phyloP scores from a whole-genome alignment of 2,888 invertebrate species.

The Catonia carolina region DNA sequence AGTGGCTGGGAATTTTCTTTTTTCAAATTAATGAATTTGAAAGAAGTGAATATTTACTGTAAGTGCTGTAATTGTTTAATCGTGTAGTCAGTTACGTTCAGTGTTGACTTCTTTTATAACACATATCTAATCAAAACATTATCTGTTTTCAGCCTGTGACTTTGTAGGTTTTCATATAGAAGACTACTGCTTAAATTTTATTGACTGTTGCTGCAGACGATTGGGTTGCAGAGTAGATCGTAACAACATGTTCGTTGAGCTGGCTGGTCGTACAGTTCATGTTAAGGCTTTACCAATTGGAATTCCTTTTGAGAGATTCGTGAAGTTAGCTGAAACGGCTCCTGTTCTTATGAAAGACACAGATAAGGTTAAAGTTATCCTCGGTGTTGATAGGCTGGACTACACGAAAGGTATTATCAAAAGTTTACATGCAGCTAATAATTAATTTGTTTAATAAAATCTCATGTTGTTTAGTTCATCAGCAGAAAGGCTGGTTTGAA shows the following conservation, averaged over 20 bases:
- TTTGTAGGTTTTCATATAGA: slow-evolving; percentile 46
- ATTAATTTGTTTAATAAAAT: too few relatives aligned
- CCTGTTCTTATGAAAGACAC: slow-evolving; percentile 39
- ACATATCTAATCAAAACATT: too few relatives aligned
- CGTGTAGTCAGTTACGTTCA: too few relatives aligned
- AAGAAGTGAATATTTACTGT: too few relatives aligned
- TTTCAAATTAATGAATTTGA: too few relatives aligned
- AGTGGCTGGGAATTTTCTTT: too few relatives aligned
- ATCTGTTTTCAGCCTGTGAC: slow-evolving; percentile 42
- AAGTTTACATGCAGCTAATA: too few relatives aligned
- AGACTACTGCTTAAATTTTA: slow-evolving; percentile 44
- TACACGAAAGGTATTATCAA: slow-evolving; percentile 43
- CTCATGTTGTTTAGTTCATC: too few relatives aligned
- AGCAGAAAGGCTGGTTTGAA: too few relatives aligned
- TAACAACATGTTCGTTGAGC: slow-evolving; percentile 41
- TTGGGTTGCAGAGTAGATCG: slow-evolving; percentile 43
- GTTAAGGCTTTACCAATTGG: slow-evolving; percentile 44
- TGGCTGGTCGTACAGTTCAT: slow-evolving; percentile 41
- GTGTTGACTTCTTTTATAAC: too few relatives aligned
- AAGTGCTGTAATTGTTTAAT: too few relatives aligned
- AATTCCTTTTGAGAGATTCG: slow-evolving; percentile 43
- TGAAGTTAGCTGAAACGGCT: slow-evolving; percentile 40
- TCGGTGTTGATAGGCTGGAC: slow-evolving; percentile 43
- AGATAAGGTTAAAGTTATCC: slow-evolving; percentile 39
- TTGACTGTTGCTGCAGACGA: slow-evolving; percentile 43